Conservation (phyloP, 2,888 invertebrate genomes). For the Ennomos fuscantarius region DNA sequence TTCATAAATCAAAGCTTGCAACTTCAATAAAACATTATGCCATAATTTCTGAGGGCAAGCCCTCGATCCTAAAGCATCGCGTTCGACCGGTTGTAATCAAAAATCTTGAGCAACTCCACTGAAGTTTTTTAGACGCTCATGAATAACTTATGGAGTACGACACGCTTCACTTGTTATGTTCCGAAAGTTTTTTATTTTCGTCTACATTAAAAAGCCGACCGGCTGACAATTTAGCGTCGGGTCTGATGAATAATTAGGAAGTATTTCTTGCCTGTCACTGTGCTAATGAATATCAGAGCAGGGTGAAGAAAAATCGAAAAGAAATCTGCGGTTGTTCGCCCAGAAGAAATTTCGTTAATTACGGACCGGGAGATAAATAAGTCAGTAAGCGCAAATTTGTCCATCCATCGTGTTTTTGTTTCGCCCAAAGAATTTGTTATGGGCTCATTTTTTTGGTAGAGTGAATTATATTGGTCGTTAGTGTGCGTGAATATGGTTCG, state of each 20-base stretch:
- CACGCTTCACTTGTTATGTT: conserved; percentile 80
- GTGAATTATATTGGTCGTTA: conserved; percentile 71
- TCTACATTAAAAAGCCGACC: conserved; percentile 70
- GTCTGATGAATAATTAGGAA: conserved; percentile 80
- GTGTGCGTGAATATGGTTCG: conserved; percentile 66
- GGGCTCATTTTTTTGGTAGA: conserved; percentile 68
- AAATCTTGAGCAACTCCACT: conserved; percentile 57
- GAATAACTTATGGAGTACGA: conserved; percentile 73
- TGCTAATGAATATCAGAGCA: conserved; percentile 80
- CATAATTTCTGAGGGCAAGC: conserved; percentile 22
- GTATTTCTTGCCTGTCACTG: conserved; percentile 81
- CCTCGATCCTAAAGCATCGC: conserved; percentile 18
- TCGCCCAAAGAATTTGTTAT: conserved; percentile 66
- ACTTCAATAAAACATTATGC: conserved; percentile 1
- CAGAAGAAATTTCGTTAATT: conserved; percentile 74
- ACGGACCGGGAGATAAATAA: conserved; percentile 74
- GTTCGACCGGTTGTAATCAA: conserved; percentile 65
- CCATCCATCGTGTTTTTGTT: conserved; percentile 76
- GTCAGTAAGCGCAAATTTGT: conserved; percentile 78
- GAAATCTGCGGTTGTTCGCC: conserved; percentile 67
- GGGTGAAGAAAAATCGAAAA: conserved; percentile 56
- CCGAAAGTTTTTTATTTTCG: conserved; percentile 77
- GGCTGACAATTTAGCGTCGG: conserved; percentile 76
- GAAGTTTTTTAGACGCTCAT: conserved; percentile 69
- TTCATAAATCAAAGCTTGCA: neutral